A percentile compares a stretch with the other conserved stretches of the same genome.
Conservation (phyloP, 1,140 invertebrate species). For the Aricia agestis region DNA sequence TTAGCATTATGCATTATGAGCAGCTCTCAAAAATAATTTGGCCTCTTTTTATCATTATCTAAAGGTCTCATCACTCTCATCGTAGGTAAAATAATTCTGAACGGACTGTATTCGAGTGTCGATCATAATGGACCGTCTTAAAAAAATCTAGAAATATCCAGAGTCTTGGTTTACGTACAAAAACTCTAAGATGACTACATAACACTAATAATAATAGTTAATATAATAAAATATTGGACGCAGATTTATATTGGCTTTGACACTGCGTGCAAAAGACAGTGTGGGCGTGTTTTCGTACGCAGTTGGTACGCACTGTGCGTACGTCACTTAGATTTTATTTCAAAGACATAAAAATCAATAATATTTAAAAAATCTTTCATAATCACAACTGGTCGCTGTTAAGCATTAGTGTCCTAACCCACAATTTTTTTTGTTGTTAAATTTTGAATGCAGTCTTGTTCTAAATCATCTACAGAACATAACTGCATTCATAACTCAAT, state of each 20-base stretch:
- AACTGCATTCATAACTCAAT: too few relatives aligned
- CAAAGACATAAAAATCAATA: too few relatives aligned
- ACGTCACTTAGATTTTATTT: neutral
- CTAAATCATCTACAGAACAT: too few relatives aligned
- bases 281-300: neutral
- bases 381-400: too few relatives aligned
- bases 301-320: neutral
- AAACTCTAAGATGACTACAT: constrained; percentile 31
- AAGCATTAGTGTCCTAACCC: too few relatives aligned
- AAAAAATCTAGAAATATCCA: constrained; percentile 34
- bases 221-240: constrained; percentile 11
- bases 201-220: constrained; percentile 8
- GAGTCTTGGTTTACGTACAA: constrained; percentile 20
- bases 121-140: constrained; percentile 54
- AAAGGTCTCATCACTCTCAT: too few relatives aligned
- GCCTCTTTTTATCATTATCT: too few relatives aligned
- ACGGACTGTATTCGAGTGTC: neutral
- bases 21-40: too few relatives aligned
- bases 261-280: neutral
- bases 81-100: neutral
- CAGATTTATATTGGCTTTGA: constrained; percentile 1
- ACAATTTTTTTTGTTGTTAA: too few relatives aligned
- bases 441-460: too few relatives aligned
- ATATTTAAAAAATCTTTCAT: too few relatives aligned
- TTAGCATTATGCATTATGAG: too few relatives aligned